Percentiles rank a stretch among this genome's conserved stretches.
These are phyloP conservation scores for Proterorhinus semilunaris DNA, from an alignment of 2,113 vertebrate genomes.

Conservation along the genomic window DNA sequence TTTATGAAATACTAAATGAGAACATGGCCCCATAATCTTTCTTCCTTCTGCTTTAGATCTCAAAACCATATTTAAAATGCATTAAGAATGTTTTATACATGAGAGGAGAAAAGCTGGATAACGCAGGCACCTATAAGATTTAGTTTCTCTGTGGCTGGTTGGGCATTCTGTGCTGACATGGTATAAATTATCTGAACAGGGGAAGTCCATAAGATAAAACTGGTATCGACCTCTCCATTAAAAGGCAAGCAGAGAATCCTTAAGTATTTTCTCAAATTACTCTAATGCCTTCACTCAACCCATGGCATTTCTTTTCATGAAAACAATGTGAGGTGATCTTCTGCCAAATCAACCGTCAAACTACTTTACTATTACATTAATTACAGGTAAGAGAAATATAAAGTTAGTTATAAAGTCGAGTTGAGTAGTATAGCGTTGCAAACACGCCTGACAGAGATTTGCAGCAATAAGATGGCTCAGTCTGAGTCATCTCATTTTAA, in stretches of 20 bases:
- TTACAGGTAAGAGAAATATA: no score
- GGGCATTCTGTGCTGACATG: slow-evolving; percentile 7
- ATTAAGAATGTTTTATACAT: slow-evolving; percentile 7
- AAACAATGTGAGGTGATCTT: neutral
- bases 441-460: no score
- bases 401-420: no score
- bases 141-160: neutral
- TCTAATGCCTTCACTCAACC: neutral
- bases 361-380: no score
- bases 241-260: slow-evolving; percentile 2
- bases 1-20: slow-evolving; percentile 3
- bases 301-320: neutral
- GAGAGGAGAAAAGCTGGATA: neutral
- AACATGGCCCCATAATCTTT: neutral
- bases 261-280: slow-evolving; percentile 6
- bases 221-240: neutral
- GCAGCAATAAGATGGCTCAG: slow-evolving; percentile 3
- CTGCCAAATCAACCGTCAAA: no score
- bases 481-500: slow-evolving; percentile 70
- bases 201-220: neutral
- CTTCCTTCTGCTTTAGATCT: slow-evolving; percentile 4
- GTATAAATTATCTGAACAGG: slow-evolving; percentile 2
- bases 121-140: neutral
- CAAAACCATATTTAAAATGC: slow-evolving; percentile 11
- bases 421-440: no score